A percentile compares a stretch with the other conserved stretches of the same genome.
phyloP scores from a whole-genome alignment of 2,113 vertebrate species.

The Neodontobutis hainanensis region DNA sequence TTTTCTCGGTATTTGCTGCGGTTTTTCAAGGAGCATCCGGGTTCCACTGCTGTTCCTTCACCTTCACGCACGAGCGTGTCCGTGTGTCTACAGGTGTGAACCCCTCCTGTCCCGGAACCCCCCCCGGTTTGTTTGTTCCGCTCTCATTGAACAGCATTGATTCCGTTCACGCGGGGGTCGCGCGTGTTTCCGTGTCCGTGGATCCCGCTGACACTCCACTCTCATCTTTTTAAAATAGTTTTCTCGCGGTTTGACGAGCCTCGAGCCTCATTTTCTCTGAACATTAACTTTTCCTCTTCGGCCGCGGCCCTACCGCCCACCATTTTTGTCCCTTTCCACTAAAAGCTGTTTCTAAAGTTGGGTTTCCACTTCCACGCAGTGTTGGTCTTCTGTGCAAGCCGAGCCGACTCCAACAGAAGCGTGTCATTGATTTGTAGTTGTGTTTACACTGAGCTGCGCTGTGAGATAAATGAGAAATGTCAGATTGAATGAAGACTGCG shows the following conservation, averaged over 20 bases:
- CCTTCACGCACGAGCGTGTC: constrained; percentile 2
- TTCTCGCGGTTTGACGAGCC: background rate
- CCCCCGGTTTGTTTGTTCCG: no score
- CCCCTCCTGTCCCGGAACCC: background rate
- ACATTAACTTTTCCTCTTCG: background rate
- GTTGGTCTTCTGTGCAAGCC: background rate
- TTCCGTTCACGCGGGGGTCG: background rate
- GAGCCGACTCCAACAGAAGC: background rate
- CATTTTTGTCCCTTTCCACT: background rate
- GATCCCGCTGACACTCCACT: background rate
- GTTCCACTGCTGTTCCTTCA: background rate
- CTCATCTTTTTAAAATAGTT: background rate
- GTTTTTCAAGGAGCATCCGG: background rate
- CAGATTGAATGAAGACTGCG: background rate
- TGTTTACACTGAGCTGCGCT: background rate
- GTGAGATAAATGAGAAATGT: background rate
- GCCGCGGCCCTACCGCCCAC: background rate
- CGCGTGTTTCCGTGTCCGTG: background rate
- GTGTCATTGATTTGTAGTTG: background rate
- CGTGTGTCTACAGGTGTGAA: constrained; percentile 1
- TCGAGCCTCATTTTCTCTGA: background rate
- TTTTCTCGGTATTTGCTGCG: background rate
- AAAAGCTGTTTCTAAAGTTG: no score
- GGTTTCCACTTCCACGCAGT: background rate
- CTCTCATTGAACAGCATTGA: background rate